Conservation (phyloP, 2,888 invertebrate genomes). For the Noctua janthe region DNA sequence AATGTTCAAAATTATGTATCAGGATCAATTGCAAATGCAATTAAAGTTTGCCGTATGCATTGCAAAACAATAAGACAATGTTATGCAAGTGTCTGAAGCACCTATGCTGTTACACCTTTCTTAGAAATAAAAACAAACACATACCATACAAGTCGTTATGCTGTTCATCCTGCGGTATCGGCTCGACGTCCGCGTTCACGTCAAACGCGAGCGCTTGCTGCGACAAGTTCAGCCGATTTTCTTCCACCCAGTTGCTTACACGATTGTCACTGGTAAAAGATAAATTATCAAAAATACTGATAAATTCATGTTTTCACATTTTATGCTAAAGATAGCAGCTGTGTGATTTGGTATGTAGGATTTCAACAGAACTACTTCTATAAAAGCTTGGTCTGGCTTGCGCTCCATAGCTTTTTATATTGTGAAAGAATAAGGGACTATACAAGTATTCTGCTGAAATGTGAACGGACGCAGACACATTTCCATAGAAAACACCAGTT, state of each 20-base stretch:
- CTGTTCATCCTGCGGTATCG: constrained; percentile 87
- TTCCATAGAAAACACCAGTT: not conserved
- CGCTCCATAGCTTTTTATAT: not conserved
- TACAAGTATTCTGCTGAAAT: not conserved
- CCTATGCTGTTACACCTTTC: not conserved
- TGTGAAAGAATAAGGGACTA: not conserved
- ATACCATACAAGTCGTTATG: constrained; percentile 85
- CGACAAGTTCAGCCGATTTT: constrained; percentile 85
- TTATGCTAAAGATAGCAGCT: not conserved
- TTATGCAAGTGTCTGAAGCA: not conserved
- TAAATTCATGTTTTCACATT: not conserved
- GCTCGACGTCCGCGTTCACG: constrained; percentile 91
- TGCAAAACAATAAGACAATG: not conserved
- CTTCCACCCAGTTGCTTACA: constrained; percentile 85
- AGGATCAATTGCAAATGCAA: not conserved
- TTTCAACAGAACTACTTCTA: not conserved
- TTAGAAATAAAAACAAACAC: constrained; percentile 29
- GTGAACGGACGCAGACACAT: not conserved
- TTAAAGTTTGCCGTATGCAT: not conserved
- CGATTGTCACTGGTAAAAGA: constrained; percentile 74
- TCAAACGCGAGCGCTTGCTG: constrained; percentile 92
- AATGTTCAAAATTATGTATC: no score
- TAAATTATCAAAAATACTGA: not conserved
- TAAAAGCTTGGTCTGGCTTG: not conserved
- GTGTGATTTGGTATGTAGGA: not conserved